Evolutionary conservation across 2,888 invertebrate genomes (phyloP).

Genomic region (Zhengitettix transpicula): DNA sequence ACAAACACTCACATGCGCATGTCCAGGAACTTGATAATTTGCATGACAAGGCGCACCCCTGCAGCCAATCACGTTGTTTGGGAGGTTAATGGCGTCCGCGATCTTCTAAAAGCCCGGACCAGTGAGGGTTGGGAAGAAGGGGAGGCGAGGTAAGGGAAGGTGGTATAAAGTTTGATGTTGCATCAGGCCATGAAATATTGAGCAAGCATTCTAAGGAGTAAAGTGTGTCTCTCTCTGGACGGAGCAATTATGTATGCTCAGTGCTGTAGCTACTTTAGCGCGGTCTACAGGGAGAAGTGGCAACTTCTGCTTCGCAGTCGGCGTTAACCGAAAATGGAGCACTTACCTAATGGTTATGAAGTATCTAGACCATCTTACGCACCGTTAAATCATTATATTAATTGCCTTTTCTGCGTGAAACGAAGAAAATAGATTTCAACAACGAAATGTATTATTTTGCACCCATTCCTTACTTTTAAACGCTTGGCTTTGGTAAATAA

Average conservation of each 20-base stretch:
- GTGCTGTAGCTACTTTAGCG: conserved; percentile 4
- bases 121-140: background rate
- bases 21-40: too few relatives aligned
- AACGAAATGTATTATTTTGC: too few relatives aligned
- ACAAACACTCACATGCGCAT: too few relatives aligned
- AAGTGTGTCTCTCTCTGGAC: conserved; percentile 13
- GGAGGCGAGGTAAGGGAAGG: background rate
- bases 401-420: too few relatives aligned
- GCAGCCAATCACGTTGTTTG: too few relatives aligned
- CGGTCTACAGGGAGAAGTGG: background rate
- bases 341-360: background rate
- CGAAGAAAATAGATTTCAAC: too few relatives aligned
- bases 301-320: background rate
- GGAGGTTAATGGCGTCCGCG: too few relatives aligned
- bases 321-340: background rate
- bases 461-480: too few relatives aligned
- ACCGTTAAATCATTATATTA: too few relatives aligned
- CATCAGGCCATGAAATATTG: conserved; percentile 12
- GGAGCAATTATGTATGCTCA: conserved; percentile 13
- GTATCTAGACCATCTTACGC: too few relatives aligned
- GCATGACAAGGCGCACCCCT: too few relatives aligned
- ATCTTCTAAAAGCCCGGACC: background rate
- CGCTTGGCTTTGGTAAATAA: too few relatives aligned
- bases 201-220: conserved; percentile 12
- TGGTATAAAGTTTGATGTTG: conserved; percentile 3